phyloP scores from a whole-genome alignment of 1,140 invertebrate genomes.

The Drosophila asahinai region DNA sequence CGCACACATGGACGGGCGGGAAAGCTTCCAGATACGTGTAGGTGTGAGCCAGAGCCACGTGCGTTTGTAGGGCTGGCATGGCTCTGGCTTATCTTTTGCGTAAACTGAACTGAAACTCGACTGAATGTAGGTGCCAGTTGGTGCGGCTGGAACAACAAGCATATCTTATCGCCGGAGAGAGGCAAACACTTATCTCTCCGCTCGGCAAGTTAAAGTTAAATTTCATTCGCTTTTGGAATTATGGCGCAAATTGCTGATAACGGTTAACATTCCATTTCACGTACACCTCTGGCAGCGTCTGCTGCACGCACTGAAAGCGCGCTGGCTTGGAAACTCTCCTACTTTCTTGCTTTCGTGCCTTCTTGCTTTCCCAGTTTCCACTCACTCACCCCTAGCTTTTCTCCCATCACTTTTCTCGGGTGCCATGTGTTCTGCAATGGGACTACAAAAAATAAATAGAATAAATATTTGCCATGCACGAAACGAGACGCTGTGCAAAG shows the following conservation, averaged over 20 bases:
- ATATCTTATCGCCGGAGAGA: constrained; percentile 67
- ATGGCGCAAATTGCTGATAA: constrained; percentile 74
- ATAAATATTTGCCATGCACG: constrained; percentile 71
- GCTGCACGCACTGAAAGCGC: constrained; percentile 6
- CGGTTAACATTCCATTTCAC: constrained; percentile 41
- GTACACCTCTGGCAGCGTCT: constrained; percentile 5
- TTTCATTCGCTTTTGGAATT: constrained; percentile 68
- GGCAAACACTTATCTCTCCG: constrained; percentile 57
- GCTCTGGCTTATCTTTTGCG: constrained; percentile 43
- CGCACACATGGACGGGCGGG: neutral
- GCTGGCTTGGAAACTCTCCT: constrained; percentile 18
- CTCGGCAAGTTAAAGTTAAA: constrained; percentile 66
- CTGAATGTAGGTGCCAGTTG: constrained; percentile 28
- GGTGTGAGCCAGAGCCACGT: constrained; percentile 30
- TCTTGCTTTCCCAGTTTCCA: neutral
- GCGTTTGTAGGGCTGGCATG: constrained; percentile 6
- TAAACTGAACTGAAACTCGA: constrained; percentile 33
- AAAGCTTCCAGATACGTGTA: constrained; percentile 41
- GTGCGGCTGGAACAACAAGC: constrained; percentile 39
- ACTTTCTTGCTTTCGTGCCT: neutral
- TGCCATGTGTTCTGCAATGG: constrained; percentile 31
- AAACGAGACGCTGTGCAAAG: constrained; percentile 52
- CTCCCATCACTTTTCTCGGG: constrained; percentile 5
- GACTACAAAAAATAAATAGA: constrained; percentile 19
- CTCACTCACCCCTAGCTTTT: neutral